Percentiles rank a stretch among this genome's conserved stretches.
Conservation (phyloP, 1,140 invertebrate genomes). For the Drosophila hydei region DNA sequence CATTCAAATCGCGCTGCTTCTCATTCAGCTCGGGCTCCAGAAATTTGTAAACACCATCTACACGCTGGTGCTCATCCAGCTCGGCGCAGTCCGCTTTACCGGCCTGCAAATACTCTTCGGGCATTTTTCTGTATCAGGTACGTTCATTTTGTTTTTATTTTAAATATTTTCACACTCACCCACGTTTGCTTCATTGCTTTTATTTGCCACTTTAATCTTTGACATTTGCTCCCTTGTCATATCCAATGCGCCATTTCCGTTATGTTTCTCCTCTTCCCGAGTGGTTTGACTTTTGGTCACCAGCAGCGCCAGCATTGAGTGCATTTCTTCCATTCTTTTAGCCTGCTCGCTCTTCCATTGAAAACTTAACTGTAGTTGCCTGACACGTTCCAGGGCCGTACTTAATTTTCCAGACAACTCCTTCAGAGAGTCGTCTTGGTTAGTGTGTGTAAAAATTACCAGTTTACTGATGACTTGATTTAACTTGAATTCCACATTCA, state of each 20-base stretch:
- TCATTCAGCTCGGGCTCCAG: slow-evolving; percentile 62
- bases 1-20: slow-evolving; percentile 64
- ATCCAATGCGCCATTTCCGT: background rate
- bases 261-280: background rate
- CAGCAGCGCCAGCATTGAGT: slow-evolving; percentile 5
- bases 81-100: slow-evolving; percentile 58
- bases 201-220: background rate
- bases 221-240: background rate
- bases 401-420: slow-evolving; percentile 30
- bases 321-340: slow-evolving; percentile 26
- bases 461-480: slow-evolving; percentile 66
- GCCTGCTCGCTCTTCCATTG: slow-evolving; percentile 28
- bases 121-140: slow-evolving; percentile 19
- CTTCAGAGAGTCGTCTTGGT: slow-evolving; percentile 7
- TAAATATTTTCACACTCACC: slow-evolving; percentile 25
- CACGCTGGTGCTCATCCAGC: slow-evolving; percentile 35
- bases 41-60: slow-evolving; percentile 75
- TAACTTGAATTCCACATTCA: slow-evolving; percentile 54
- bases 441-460: slow-evolving; percentile 37
- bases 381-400: slow-evolving; percentile 20
- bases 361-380: background rate
- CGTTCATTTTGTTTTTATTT: slow-evolving; percentile 15
- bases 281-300: slow-evolving; percentile 9
- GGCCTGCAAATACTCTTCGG: slow-evolving; percentile 32
- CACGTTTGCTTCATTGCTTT: background rate